Percentiles rank a stretch among this genome's conserved stretches.
Conservation (phyloP, 2,888 invertebrate genomes). For the Masnerella sp. region DNA sequence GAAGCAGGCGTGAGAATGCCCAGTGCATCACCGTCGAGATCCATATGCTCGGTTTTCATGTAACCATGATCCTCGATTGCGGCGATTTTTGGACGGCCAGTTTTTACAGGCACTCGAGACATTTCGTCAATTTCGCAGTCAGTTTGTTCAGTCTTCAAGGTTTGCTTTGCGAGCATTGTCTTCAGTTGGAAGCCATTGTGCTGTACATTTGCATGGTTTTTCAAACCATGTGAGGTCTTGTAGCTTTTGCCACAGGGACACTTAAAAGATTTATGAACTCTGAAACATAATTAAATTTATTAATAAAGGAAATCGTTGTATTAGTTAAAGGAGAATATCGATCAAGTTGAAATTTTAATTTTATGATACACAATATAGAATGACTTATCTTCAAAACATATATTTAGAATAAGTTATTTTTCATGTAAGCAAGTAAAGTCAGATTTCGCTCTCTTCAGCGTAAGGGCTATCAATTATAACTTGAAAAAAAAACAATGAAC, state of each 20-base stretch:
- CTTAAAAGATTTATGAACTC: conserved; percentile 88
- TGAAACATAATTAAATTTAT: conserved; percentile 56
- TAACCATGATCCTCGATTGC: conserved; percentile 73
- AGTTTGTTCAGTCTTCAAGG: conserved; percentile 50
- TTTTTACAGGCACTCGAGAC: conserved; percentile 52
- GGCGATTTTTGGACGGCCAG: conserved; percentile 64
- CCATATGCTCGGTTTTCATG: conserved; percentile 68
- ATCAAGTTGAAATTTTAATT: too few species aligned
- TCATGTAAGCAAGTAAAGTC: too few species aligned
- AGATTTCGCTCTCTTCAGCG: too few species aligned
- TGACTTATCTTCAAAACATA: too few species aligned
- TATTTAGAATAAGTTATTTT: too few species aligned
- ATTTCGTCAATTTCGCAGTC: conserved; percentile 47
- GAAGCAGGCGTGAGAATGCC: conserved; percentile 73
- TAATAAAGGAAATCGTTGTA: neutral
- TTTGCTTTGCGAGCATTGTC: conserved; percentile 28
- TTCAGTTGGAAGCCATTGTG: conserved; percentile 69
- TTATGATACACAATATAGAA: too few species aligned
- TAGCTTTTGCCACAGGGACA: conserved; percentile 93
- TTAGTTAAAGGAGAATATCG: too few species aligned
- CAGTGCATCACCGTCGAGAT: conserved; percentile 66
- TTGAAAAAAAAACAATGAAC: too few species aligned
- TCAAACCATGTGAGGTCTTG: conserved; percentile 88
- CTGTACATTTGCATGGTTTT: conserved; percentile 82
- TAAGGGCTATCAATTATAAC: too few species aligned